Percentiles rank a stretch among this genome's conserved stretches.
Conservation (phyloP, 2,113 vertebrate species). For the Apodemus sylvaticus region DNA sequence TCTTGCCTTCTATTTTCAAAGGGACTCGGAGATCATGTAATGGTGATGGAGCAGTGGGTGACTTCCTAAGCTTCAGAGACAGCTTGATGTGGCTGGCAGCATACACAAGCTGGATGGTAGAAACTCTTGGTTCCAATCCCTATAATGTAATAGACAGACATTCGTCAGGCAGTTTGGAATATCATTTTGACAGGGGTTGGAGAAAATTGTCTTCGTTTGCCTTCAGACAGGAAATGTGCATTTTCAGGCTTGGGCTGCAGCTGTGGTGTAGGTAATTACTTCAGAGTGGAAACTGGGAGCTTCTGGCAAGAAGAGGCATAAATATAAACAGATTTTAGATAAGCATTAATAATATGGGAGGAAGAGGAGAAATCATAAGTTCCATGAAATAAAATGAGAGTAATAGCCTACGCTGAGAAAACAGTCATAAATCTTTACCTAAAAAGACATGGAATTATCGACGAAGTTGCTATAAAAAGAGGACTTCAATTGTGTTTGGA, state of each 20-base stretch:
- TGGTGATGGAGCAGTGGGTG: background rate
- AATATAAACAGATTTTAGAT: slow-evolving; percentile 28
- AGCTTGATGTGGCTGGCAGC: background rate
- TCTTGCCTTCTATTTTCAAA: background rate
- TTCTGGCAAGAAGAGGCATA: background rate
- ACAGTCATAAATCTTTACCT: slow-evolving; percentile 2
- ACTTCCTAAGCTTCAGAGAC: background rate
- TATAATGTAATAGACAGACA: background rate
- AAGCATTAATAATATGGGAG: slow-evolving; percentile 19
- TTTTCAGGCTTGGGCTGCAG: slow-evolving; percentile 9
- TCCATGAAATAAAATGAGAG: slow-evolving; percentile 29
- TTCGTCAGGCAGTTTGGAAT: background rate
- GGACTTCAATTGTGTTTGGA: background rate
- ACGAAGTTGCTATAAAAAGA: background rate
- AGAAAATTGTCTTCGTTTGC: slow-evolving; percentile 23
- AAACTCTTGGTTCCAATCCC: background rate
- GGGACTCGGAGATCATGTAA: background rate
- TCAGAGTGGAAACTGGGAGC: background rate
- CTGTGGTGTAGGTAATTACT: background rate
- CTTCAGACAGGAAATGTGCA: slow-evolving; percentile 22
- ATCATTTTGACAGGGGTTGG: background rate
- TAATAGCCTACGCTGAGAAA: slow-evolving; percentile 7
- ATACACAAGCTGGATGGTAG: background rate
- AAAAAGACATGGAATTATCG: background rate
- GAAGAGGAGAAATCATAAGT: background rate